A percentile compares a stretch with the other conserved stretches of the same genome.
Conservation (phyloP, 2,888 invertebrate species). For the Sinhomidia bicolor region DNA sequence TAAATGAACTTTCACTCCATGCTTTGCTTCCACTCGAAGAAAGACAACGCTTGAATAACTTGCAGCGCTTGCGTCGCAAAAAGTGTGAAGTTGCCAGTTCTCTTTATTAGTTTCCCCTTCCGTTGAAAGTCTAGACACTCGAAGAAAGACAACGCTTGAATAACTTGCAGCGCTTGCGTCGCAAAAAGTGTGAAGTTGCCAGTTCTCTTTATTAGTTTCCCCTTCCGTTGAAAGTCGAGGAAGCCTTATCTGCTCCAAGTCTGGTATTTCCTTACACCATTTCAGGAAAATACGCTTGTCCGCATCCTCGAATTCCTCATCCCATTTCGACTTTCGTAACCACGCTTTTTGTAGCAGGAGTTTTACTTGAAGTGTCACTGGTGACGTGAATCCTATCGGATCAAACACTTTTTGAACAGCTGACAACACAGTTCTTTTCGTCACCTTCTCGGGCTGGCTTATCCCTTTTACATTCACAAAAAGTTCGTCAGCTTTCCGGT, state of each 20-base stretch:
- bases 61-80: not conserved
- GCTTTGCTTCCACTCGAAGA: not conserved
- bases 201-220: not conserved
- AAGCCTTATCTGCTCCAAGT: not conserved
- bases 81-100: not conserved
- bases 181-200: not conserved
- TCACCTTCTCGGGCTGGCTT: not conserved
- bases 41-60: not conserved
- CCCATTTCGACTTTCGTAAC: slow-evolving; percentile 7
- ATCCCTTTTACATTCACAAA: not conserved
- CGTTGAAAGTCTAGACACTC: too few species aligned
- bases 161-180: not conserved
- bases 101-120: not conserved
- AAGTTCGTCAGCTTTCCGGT: not conserved
- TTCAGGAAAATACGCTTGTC: not conserved
- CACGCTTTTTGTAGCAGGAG: not conserved
- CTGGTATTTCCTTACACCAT: not conserved
- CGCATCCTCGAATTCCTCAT: not conserved
- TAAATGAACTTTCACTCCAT: not conserved
- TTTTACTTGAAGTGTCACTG: not conserved
- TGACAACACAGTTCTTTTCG: slow-evolving; percentile 17
- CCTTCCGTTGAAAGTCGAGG: not conserved
- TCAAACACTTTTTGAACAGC: slow-evolving; percentile 1
- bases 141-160: too few species aligned
- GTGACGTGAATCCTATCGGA: slow-evolving; percentile 1